Evolutionary conservation across 2,888 invertebrate genomes (phyloP).

Genomic region (Pollenia labialis): DNA sequence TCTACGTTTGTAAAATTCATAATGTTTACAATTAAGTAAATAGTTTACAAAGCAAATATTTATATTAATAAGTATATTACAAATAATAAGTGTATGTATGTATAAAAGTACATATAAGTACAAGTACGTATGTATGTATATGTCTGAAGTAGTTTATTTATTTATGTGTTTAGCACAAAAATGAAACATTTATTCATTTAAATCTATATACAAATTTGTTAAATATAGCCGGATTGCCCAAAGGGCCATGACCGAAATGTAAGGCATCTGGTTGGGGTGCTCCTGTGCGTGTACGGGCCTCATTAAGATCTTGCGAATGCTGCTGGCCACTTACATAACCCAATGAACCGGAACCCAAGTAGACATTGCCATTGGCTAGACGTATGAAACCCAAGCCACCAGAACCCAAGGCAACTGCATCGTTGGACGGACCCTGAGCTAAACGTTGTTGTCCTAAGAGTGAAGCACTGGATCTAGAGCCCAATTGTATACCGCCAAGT

Average conservation of each 20-base stretch:
- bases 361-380: conserved; percentile 82
- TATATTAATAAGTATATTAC: conserved; percentile 26
- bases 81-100: conserved; percentile 39
- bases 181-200: conserved; percentile 27
- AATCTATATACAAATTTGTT: conserved; percentile 64
- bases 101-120: neutral
- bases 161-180: too few relatives aligned
- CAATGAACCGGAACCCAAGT: conserved; percentile 83
- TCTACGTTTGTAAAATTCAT: neutral
- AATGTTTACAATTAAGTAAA: conserved; percentile 6
- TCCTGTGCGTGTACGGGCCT: conserved; percentile 81
- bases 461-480: conserved; percentile 76
- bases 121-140: neutral
- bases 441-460: conserved; percentile 73
- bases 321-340: conserved; percentile 83
- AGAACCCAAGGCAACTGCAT: conserved; percentile 82
- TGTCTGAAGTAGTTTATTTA: neutral
- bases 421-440: conserved; percentile 69
- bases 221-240: conserved; percentile 74
- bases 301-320: conserved; percentile 77
- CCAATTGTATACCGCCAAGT: conserved; percentile 75
- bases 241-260: conserved; percentile 82
- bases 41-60: conserved; percentile 11
- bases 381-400: conserved; percentile 83
- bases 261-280: conserved; percentile 79